Evolutionary conservation across 2,113 vertebrate genomes (phyloP), one percentile per base, ranked within the genome.

Genomic region (Erythrocercus mccallii): DNA sequence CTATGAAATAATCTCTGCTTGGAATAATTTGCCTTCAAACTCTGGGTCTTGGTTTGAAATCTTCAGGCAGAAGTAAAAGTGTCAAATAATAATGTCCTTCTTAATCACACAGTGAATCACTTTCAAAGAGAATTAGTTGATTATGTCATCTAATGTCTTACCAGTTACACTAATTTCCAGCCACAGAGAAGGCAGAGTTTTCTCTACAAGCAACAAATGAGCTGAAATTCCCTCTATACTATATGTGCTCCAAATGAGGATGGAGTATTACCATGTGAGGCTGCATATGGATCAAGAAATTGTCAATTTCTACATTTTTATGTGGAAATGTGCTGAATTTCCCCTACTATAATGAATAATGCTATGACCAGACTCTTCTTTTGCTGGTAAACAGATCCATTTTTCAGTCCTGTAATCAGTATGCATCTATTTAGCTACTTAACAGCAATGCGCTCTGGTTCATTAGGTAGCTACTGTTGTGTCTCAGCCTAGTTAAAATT

Each of bases 381-480:
- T 91, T 88, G 80, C 93, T 96, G 92, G 95, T 97, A 97, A 98
- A 97, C 96, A 98, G 93, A 96, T 96, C 91, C 92, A 97, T 97
- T 98, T 98, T 97, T 98, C 97, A 98, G 96, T 47, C 78, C 84
- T 92, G 90, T 98, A 98, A 98, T 98, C 97, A 98, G 96, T 96
- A 95, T 98, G 96, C 97, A 98, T 98, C 97, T 97, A 98, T 98
- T 98, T 98, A 98, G 97, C 97, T 98, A 97, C 96, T 98, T 98
- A 98, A 97, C 97, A 96, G 95, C 96, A 98, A 97, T 98, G 96
- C 96, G 97, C 87, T 97, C 94, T 87, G 98, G 90, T 98, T 98
- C 98, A 98, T 98, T 98, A 98, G 97, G 97, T 97, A 96, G 95
- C 96, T 98, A 98, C 97, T 98, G 96, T 98, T 97, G 97, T 98